phyloP scores from a whole-genome alignment of 1,140 invertebrate genomes.

The Periplaneta americana region DNA sequence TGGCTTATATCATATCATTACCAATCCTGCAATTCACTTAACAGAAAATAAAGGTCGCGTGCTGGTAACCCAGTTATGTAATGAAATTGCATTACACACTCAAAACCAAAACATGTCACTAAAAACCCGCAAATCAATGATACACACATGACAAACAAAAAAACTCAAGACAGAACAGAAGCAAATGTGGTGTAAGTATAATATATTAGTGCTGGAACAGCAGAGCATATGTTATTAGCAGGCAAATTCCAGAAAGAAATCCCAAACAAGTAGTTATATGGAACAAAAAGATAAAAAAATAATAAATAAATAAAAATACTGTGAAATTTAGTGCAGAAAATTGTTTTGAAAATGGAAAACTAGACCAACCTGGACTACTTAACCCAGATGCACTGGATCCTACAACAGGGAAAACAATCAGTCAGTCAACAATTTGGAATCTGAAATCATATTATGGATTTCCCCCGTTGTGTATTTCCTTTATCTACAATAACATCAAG shows the following conservation, averaged over 20 bases:
- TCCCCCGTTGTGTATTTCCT: not conserved
- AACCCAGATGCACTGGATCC: conserved; percentile 17
- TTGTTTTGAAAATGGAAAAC: conserved; percentile 9
- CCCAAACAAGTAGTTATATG: not conserved
- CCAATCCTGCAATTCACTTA: too few relatives aligned
- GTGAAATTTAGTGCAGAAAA: not conserved
- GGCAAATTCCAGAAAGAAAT: conserved; percentile 1
- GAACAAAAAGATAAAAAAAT: not conserved
- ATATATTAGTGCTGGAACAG: not conserved
- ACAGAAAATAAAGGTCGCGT: too few relatives aligned
- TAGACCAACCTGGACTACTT: conserved; percentile 16
- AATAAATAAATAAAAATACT: conserved; percentile 11
- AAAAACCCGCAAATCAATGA: not conserved
- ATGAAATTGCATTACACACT: too few relatives aligned
- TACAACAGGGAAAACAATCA: conserved; percentile 7
- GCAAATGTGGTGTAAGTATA: not conserved
- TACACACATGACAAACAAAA: not conserved
- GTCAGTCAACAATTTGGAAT: not conserved
- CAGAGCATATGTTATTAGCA: not conserved
- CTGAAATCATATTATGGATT: not conserved
- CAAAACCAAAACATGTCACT: not conserved
- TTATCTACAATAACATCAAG: not conserved
- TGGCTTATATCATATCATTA: too few relatives aligned
- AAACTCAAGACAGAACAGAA: not conserved
- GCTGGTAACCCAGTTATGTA: too few relatives aligned